These are phyloP conservation scores for Pseudomyrmex sp. DNA, from an alignment of 1,140 invertebrate species.

Conservation along the genomic window DNA sequence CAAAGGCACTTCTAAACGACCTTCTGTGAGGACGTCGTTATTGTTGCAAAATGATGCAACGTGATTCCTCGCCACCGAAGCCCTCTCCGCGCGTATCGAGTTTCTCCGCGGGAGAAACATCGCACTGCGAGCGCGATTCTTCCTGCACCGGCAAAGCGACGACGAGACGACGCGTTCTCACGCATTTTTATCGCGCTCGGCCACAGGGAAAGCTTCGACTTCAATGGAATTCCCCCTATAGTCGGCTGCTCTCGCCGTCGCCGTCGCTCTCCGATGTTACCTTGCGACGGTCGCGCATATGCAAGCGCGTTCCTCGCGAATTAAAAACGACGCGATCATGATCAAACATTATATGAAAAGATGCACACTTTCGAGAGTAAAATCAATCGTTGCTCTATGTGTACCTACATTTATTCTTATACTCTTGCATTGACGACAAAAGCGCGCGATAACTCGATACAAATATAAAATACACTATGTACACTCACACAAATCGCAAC, in stretches of 20 bases:
- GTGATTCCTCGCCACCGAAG: slow-evolving; percentile 1
- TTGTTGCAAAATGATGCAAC: slow-evolving; percentile 13
- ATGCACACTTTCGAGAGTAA: not conserved
- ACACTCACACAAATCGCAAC: no score
- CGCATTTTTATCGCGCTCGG: slow-evolving; percentile 65
- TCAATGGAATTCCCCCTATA: slow-evolving; percentile 65
- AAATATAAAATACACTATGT: no score
- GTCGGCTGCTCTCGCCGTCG: slow-evolving; percentile 23
- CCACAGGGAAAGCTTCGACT: slow-evolving; percentile 64
- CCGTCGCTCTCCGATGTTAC: slow-evolving; percentile 45
- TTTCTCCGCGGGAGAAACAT: slow-evolving; percentile 66
- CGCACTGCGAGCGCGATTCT: slow-evolving; percentile 39
- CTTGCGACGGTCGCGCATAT: slow-evolving; percentile 34
- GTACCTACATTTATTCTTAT: no score
- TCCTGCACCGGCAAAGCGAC: slow-evolving; percentile 40
- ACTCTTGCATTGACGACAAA: no score
- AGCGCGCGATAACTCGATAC: no score
- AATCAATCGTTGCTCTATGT: not conserved
- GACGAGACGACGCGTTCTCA: slow-evolving; percentile 63
- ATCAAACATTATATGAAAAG: slow-evolving; percentile 11
- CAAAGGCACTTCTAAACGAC: slow-evolving; percentile 27
- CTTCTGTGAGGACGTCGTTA: slow-evolving; percentile 53
- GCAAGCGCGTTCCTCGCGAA: slow-evolving; percentile 21
- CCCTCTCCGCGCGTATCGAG: slow-evolving; percentile 31
- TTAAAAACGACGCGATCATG: slow-evolving; percentile 23